Base-by-base conservation (phyloP, 2,797 vertebrate species). In the Sebastes cheni region DNA sequence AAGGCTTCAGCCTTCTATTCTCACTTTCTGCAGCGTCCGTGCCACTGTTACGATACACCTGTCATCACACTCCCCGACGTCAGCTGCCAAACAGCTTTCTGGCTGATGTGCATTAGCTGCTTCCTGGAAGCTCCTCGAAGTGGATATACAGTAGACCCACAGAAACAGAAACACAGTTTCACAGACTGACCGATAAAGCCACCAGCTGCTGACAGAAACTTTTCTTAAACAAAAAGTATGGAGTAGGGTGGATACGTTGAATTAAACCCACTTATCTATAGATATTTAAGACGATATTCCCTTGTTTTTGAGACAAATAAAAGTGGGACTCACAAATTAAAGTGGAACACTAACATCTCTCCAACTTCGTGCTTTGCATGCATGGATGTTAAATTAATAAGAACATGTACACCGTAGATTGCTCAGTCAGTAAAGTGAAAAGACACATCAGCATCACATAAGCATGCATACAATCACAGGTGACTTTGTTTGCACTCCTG, bases 1-100 rank as follows among this genome's bases (percentile, higher is more conserved):
- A 67, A 68, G 73, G 89, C 88, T 87, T 50, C 82, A 88, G 88
- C 78, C 54, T 34, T 81, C 87, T 81, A 80, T 90, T 92, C 88
- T 91, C 91, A 88, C 91, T 92, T 88, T 84, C 84, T 75, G 64
- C 72, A 8, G 72, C 32, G 71, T 81, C 59, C 58, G 66, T 76
- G 80, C 84, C 74, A 50, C 91, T 68, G 78, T 89, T 87, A 87
- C 4, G 29, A 82, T 80, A 87, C 93, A 95, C 91, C 93, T 95
- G 92, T 95, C 93, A 89, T 85, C 75, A 64, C 52, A 62, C 82
- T 66, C 34, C 20, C 34, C 7, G 13, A 9, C 54, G 55, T 79
- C 83, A 86, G 80, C 85, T 91, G 67, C 88, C 84, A 90, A 82
- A 56, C 67, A 55, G 58, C 39, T 75, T 25, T 64, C 56, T 61